phyloP scores from a whole-genome alignment of 30 jellyfish, hydroid and myxozoan genomes.

The Aurelia sp. region DNA sequence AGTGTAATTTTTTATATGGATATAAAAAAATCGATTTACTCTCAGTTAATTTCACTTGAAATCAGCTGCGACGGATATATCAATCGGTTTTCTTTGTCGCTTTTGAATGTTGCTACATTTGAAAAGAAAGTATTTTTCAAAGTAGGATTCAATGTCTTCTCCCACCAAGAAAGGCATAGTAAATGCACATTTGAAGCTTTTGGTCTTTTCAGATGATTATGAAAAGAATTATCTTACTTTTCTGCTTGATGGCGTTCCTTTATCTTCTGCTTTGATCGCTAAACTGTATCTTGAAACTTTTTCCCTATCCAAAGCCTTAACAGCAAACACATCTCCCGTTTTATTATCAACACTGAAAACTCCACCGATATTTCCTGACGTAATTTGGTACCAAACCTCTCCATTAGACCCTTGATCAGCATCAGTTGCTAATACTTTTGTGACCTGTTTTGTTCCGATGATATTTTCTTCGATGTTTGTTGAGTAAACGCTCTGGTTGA shows the following conservation, averaged over 20 bases:
- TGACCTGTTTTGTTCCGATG: slow-evolving; percentile 37
- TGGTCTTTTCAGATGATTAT: no score
- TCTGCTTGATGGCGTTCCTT: slow-evolving; percentile 73
- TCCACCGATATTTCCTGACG: slow-evolving; percentile 60
- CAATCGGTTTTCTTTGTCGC: no score
- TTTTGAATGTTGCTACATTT: no score
- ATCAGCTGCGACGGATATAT: no score
- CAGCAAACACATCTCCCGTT: slow-evolving; percentile 61
- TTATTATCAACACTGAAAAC: slow-evolving; percentile 43
- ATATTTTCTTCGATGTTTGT: slow-evolving; percentile 72
- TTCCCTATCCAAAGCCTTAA: slow-evolving; percentile 63
- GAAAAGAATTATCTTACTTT: slow-evolving; percentile 11
- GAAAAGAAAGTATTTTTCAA: no score
- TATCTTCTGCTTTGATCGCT: slow-evolving; percentile 71
- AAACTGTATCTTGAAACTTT: slow-evolving; percentile 38
- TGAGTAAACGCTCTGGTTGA: slow-evolving; percentile 63
- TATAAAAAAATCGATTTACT: no score
- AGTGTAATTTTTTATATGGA: no score
- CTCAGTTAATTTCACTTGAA: no score
- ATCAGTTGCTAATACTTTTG: slow-evolving; percentile 78
- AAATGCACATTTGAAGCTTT: no score
- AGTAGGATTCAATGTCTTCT: no score
- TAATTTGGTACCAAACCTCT: slow-evolving; percentile 74
- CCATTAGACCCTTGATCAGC: slow-evolving; percentile 85
- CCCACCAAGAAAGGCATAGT: no score